Evolutionary conservation across 2,888 invertebrate genomes (phyloP), one percentile per base, ranked within the genome.

Genomic region (Apodemia duryi): DNA sequence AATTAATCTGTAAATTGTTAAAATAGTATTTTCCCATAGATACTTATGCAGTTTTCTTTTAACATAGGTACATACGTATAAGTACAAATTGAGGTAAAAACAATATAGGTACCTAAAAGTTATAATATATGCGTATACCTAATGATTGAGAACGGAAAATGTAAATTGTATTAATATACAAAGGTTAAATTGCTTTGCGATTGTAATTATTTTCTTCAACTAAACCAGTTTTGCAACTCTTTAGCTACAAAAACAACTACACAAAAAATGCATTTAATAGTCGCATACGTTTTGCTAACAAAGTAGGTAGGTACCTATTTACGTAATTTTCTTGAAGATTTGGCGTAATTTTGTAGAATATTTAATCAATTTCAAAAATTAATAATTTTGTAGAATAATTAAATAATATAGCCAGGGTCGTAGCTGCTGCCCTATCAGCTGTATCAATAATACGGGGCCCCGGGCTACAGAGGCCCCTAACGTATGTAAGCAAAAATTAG

Each of bases 211-310:
- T 21, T 51, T 51, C 49, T 51, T 21, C 6, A 13, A 51, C 21
- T 7, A 60, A 60, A 60, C 57, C 57, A 35, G 35, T 60, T 32
- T 13, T 60, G 32, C 57, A 60, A 60, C 32, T 60, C 11, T 2
- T 13, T 35, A 2, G n/a, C 13, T 60, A 35, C 13, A n/a, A 35
- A 60, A 60, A 60, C 57, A 60, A 60, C 29, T 35, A 35, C 11
- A 32, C 35, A 60, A 60, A 60, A 60, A 60, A 60, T 60, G 57
- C 57, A 60, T 60, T 32, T 35, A 60, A 32, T 35, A 13, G 13
- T 11, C 57, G 35, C 2, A 46, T 2, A 51, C 21, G n/a, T 49
- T 49, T 6, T 7, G 1, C 21, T n/a, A 1, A n/a, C 6, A 6
- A n/a, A n/a, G 5, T 13, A n/a, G 0, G 5, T 43, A 43, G 6